These are phyloP conservation scores for Opisthograptis luteolata DNA, from an alignment of 2,888 invertebrate genomes.

Conservation along the genomic window DNA sequence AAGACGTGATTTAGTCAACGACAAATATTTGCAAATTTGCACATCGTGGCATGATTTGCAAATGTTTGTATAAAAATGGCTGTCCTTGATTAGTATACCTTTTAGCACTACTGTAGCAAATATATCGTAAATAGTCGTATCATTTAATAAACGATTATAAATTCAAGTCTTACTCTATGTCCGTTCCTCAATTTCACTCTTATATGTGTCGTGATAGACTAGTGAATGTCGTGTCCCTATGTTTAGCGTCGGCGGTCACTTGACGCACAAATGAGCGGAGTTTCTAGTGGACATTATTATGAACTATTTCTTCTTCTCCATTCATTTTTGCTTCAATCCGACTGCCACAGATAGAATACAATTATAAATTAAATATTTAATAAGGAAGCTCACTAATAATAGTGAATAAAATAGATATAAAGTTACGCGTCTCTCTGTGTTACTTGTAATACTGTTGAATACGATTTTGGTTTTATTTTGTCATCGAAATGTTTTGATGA, in stretches of 20 bases:
- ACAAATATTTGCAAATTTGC: slow-evolving; percentile 26
- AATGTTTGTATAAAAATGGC: slow-evolving; percentile 26
- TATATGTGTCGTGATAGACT: slow-evolving; percentile 82
- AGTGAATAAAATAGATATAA: slow-evolving; percentile 54
- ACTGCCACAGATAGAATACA: slow-evolving; percentile 46
- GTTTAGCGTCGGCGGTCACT: slow-evolving; percentile 45
- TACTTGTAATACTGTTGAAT: slow-evolving; percentile 57
- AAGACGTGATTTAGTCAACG: slow-evolving; percentile 27
- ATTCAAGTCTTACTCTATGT: slow-evolving; percentile 77
- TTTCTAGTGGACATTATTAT: slow-evolving; percentile 12
- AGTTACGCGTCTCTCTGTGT: slow-evolving; percentile 65
- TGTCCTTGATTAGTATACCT: slow-evolving; percentile 47
- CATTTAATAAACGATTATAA: slow-evolving; percentile 64
- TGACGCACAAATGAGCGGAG: slow-evolving; percentile 28
- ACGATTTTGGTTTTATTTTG: slow-evolving; percentile 46
- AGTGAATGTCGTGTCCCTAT: slow-evolving; percentile 80
- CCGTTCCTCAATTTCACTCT: slow-evolving; percentile 83
- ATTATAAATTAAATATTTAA: slow-evolving; percentile 51
- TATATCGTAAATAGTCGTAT: slow-evolving; percentile 59
- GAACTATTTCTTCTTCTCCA: slow-evolving; percentile 27
- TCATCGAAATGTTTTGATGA: slow-evolving; percentile 43
- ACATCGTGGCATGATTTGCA: background rate
- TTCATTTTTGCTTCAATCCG: slow-evolving; percentile 28
- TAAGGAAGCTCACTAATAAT: slow-evolving; percentile 77
- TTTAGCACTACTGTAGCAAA: slow-evolving; percentile 61